A percentile compares a stretch with the other conserved stretches of the same genome.
phyloP scores from a whole-genome alignment of 2,797 vertebrate species.

The Rhabdomys pumilio region DNA sequence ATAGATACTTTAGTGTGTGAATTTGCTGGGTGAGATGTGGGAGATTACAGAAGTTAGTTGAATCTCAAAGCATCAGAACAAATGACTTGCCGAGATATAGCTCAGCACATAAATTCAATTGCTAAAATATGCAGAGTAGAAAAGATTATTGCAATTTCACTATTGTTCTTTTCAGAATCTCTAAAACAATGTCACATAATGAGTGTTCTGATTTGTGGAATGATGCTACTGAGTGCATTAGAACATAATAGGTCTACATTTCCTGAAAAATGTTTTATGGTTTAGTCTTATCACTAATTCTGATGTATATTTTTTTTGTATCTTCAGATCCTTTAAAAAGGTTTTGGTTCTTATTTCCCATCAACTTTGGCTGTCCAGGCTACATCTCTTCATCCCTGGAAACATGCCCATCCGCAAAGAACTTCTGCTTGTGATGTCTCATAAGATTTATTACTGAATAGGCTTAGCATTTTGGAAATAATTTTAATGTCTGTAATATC shows the following conservation, averaged over 20 bases:
- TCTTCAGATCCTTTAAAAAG: conserved; percentile 25
- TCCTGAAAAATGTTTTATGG: conserved; percentile 59
- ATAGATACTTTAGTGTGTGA: not conserved
- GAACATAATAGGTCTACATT: conserved; percentile 56
- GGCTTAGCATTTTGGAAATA: conserved; percentile 38
- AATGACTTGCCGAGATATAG: not conserved
- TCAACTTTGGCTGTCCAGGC: not conserved
- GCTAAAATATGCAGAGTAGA: conserved; percentile 56
- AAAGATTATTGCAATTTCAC: conserved; percentile 61
- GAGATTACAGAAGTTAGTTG: conserved; percentile 10
- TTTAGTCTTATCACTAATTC: conserved; percentile 41
- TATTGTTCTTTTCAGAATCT: conserved; percentile 56
- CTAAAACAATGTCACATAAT: conserved; percentile 62
- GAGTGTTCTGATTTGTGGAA: conserved; percentile 50
- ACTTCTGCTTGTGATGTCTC: not conserved
- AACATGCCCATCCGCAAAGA: not conserved
- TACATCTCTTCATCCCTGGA: not conserved
- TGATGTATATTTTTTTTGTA: not conserved
- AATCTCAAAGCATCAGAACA: conserved; percentile 53
- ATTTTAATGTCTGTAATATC: conserved; percentile 51
- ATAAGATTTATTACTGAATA: not conserved
- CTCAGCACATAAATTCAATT: conserved; percentile 43
- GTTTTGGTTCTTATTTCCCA: not conserved
- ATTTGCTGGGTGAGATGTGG: not conserved
- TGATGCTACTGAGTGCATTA: conserved; percentile 3